Conservation (phyloP, 2,113 vertebrate species). For the Rhineura floridana region DNA sequence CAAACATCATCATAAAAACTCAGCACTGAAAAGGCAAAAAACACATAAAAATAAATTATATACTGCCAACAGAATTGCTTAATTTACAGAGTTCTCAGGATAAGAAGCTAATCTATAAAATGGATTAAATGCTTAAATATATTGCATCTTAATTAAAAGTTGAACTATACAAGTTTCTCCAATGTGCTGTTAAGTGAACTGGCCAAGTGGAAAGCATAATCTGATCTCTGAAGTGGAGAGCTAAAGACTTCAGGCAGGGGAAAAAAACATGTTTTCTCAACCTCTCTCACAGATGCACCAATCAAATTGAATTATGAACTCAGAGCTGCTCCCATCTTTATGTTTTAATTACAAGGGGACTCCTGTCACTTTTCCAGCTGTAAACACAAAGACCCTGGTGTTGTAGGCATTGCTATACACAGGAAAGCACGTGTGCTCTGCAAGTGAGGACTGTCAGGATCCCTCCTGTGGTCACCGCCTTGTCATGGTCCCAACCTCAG, state of each 20-base stretch:
- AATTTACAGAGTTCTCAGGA: background rate
- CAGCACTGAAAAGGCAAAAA: conserved; percentile 29
- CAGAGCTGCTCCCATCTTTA: background rate
- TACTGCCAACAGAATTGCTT: background rate
- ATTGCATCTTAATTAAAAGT: conserved; percentile 10
- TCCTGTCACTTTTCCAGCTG: background rate
- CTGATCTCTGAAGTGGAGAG: background rate
- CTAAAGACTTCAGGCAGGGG: background rate
- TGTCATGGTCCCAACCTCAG: too few relatives aligned
- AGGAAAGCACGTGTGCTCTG: background rate
- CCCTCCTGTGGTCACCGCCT: too few relatives aligned
- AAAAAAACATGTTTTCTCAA: background rate
- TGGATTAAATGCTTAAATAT: conserved; percentile 17
- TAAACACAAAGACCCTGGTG: background rate
- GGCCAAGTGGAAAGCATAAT: background rate
- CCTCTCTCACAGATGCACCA: background rate
- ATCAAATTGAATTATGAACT: background rate
- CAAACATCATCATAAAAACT: conserved; percentile 19
- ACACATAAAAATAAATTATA: conserved; percentile 12
- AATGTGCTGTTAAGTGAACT: background rate
- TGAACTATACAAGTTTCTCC: conserved; percentile 17
- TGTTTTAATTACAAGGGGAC: background rate
- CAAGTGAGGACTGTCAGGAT: background rate
- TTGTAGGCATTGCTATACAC: background rate
- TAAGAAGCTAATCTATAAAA: conserved; percentile 12